Percentiles rank a stretch among this genome's conserved stretches.
phyloP scores from a whole-genome alignment of 2,797 vertebrate genomes.

The Hyperoplus lanceolatus region DNA sequence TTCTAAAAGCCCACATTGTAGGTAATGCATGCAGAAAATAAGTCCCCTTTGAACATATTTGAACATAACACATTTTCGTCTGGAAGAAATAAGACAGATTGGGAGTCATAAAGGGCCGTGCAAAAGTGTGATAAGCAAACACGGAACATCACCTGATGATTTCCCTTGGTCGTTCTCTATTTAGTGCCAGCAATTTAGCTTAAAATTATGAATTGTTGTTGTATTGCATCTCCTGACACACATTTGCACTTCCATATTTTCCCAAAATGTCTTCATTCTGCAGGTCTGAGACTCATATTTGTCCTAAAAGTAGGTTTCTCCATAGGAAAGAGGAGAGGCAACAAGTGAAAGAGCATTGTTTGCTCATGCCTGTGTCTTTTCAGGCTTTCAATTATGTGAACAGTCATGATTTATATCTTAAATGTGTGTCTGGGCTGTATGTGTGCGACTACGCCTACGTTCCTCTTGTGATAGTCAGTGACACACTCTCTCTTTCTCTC shows the following conservation, averaged over 20 bases:
- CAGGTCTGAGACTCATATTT: neutral
- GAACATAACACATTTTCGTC: neutral
- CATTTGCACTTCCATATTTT: neutral
- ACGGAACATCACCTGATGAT: neutral
- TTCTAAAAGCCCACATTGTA: conserved; percentile 28
- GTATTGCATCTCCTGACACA: conserved; percentile 4
- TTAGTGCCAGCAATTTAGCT: conserved; percentile 3
- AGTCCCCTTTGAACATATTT: neutral
- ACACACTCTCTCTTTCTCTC: conserved; percentile 5
- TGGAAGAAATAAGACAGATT: neutral
- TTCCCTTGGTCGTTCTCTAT: neutral
- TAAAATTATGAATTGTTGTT: neutral
- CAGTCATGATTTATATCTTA: neutral
- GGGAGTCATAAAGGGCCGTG: neutral
- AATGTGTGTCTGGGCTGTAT: neutral
- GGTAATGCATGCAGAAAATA: neutral
- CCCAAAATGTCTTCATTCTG: neutral
- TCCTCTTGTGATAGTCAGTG: neutral
- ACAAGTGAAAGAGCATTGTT: neutral
- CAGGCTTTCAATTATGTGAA: neutral
- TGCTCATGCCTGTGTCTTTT: neutral
- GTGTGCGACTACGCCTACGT: neutral
- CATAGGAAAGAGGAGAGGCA: neutral
- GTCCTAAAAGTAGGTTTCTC: neutral
- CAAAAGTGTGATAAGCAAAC: neutral